These are phyloP conservation scores for Sylvia borin DNA, from an alignment of 2,797 vertebrate species.

Conservation along the genomic window DNA sequence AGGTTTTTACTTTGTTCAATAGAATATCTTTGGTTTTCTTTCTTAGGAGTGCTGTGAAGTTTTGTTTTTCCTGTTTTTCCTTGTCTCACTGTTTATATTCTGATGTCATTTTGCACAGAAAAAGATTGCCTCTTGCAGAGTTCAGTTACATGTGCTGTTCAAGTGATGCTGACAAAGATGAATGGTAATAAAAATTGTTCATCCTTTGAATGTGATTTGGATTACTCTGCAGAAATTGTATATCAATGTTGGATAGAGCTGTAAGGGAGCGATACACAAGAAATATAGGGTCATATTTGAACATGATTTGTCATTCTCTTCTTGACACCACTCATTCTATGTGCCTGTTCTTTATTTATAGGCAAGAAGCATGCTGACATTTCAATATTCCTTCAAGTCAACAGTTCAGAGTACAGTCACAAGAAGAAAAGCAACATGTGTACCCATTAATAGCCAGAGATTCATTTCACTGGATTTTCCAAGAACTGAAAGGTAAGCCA, in stretches of 20 bases:
- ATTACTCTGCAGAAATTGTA: conserved; percentile 38
- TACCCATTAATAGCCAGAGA: neutral
- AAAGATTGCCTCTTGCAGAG: neutral
- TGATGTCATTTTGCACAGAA: neutral
- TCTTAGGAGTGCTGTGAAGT: neutral
- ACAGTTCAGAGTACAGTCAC: conserved; percentile 20
- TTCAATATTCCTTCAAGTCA: conserved; percentile 32
- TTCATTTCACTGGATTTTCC: neutral
- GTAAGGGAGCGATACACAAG: neutral
- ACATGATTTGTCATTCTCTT: conserved; percentile 25
- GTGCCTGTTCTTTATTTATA: conserved; percentile 55
- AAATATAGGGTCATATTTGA: conserved; percentile 4
- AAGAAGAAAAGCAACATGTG: neutral
- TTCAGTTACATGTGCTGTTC: neutral
- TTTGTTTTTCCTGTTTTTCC: neutral
- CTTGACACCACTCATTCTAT: conserved; percentile 22
- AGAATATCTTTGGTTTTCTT: neutral
- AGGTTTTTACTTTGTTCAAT: neutral
- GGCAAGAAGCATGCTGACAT: conserved; percentile 33
- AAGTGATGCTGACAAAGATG: conserved; percentile 26
- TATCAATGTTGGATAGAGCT: neutral
- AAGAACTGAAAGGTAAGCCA: conserved; percentile 19
- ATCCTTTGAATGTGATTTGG: conserved; percentile 20
- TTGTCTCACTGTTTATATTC: neutral
- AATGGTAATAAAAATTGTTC: conserved; percentile 12